phyloP scores from a whole-genome alignment of 2,113 vertebrate species.

The Phaetusa simplex region DNA sequence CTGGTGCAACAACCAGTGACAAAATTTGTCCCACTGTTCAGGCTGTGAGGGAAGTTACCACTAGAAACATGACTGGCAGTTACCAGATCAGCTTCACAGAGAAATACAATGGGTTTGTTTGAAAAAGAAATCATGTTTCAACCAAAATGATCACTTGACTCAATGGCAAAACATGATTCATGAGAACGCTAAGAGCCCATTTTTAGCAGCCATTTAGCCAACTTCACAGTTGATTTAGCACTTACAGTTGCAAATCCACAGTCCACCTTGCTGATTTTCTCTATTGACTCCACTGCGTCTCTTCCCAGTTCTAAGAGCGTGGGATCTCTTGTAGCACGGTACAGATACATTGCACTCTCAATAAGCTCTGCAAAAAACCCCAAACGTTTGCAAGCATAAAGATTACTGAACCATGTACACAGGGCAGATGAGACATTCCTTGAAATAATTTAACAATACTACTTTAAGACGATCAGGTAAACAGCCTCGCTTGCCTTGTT shows the following conservation, averaged over 20 bases:
- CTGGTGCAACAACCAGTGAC: background rate
- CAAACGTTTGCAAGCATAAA: background rate
- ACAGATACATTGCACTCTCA: constrained; percentile 98
- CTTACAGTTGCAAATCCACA: constrained; percentile 97
- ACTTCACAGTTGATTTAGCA: background rate
- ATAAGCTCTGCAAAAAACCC: constrained; percentile 85
- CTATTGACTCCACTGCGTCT: constrained; percentile 93
- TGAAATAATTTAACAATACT: background rate
- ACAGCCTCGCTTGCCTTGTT: background rate
- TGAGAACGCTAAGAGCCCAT: background rate
- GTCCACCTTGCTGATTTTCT: constrained; percentile 90
- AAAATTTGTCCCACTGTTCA: background rate
- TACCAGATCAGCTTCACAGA: background rate
- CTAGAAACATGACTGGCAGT: background rate
- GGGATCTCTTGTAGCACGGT: constrained; percentile 92
- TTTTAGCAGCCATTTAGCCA: background rate
- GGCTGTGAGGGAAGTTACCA: background rate
- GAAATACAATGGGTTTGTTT: background rate
- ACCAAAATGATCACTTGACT: background rate
- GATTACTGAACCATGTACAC: background rate
- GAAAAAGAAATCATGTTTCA: background rate
- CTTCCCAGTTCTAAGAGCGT: constrained; percentile 90
- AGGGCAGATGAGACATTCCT: background rate
- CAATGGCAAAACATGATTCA: background rate
- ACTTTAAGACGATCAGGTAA: background rate